Evolutionary conservation across 2,797 vertebrate species (phyloP).

Genomic region (Sebastes steindachneri): DNA sequence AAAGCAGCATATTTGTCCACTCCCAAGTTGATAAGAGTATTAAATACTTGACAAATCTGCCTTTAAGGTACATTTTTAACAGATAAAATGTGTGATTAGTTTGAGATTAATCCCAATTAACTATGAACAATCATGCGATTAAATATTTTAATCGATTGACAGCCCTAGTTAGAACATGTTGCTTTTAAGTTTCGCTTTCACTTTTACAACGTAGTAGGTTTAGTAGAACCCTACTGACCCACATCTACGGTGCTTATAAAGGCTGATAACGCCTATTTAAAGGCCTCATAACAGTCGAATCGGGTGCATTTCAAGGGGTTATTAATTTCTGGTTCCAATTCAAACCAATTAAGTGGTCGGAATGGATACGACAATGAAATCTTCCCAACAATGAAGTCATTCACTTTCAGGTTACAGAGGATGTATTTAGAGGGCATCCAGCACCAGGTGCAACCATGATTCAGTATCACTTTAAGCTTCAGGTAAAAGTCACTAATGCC

Average conservation of each 20-base stretch:
- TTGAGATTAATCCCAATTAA: no score
- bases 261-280: not conserved
- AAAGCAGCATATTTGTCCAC: no score
- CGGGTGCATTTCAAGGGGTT: not conserved
- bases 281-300: not conserved
- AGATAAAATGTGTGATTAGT: no score
- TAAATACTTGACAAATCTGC: no score
- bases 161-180: not conserved
- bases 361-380: constrained; percentile 40
- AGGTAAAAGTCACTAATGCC: constrained; percentile 16
- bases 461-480: constrained; percentile 32
- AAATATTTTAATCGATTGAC: no score
- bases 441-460: constrained; percentile 44
- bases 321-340: constrained; percentile 13
- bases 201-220: not conserved
- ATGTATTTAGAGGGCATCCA: constrained; percentile 54
- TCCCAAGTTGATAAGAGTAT: no score
- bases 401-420: constrained; percentile 31
- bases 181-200: not conserved
- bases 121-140: no score
- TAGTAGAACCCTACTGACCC: not conserved
- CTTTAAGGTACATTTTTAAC: no score
- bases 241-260: not conserved
- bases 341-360: constrained; percentile 23
- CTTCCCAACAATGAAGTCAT: constrained; percentile 22